These are phyloP conservation scores for Thaleichthys pacificus DNA, from an alignment of 2,797 vertebrate species.

Conservation along the genomic window DNA sequence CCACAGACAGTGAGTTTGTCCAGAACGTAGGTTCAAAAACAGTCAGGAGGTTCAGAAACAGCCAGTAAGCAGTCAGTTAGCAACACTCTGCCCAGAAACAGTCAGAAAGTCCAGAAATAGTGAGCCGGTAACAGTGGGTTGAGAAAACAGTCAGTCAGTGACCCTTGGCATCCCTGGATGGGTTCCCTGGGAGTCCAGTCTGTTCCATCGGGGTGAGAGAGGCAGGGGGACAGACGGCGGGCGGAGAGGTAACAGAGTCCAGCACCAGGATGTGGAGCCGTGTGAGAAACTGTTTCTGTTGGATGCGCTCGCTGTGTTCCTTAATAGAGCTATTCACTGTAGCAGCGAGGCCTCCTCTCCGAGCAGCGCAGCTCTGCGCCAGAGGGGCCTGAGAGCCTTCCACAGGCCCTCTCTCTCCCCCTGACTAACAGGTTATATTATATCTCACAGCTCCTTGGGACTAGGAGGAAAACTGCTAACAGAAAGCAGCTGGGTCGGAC, in stretches of 20 bases:
- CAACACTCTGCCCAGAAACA: no score
- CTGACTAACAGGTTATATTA: neutral
- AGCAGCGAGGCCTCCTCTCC: no score
- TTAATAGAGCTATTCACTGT: neutral
- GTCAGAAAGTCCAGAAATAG: no score
- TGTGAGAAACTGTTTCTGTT: neutral
- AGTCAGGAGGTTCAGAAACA: no score
- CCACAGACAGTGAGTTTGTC: no score
- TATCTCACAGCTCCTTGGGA: neutral
- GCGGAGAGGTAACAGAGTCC: no score
- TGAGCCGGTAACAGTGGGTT: no score
- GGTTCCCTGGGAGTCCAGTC: neutral
- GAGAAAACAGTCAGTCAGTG: neutral
- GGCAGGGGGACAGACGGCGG: no score
- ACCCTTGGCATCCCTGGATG: neutral
- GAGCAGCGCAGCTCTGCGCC: neutral
- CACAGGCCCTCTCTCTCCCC: neutral
- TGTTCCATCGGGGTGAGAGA: neutral
- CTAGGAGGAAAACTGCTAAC: neutral
- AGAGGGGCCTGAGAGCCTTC: neutral
- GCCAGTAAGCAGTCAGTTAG: no score
- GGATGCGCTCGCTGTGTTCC: neutral
- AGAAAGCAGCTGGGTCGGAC: neutral
- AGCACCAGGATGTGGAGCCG: neutral
- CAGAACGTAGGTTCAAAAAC: no score